phyloP scores from a whole-genome alignment of 2,888 invertebrate genomes.

The Trichogramma evanescens region DNA sequence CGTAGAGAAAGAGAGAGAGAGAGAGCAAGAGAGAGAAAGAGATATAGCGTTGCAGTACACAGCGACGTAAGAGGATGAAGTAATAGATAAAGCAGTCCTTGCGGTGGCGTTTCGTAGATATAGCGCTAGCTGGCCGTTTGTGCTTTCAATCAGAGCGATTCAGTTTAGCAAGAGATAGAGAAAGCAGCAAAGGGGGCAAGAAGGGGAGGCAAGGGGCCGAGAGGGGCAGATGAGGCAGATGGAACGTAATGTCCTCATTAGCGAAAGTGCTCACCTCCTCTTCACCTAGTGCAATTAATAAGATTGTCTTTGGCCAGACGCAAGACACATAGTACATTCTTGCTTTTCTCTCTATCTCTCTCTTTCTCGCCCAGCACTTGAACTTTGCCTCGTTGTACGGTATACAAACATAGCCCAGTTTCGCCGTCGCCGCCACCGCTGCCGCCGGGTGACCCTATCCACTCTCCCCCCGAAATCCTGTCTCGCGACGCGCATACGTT shows the following conservation, averaged over 20 bases:
- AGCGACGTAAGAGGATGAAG: neutral
- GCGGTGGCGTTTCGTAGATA: neutral
- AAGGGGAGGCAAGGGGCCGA: neutral
- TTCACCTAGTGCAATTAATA: slow-evolving; percentile 17
- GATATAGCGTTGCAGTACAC: neutral
- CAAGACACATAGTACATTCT: no score
- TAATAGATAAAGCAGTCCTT: neutral
- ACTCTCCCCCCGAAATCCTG: no score
- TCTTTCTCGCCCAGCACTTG: no score
- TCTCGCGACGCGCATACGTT: no score
- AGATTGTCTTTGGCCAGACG: slow-evolving; percentile 10
- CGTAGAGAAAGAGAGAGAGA: neutral
- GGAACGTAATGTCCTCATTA: slow-evolving; percentile 17
- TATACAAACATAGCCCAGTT: no score
- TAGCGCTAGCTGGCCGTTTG: slow-evolving; percentile 6
- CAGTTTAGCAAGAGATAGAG: neutral
- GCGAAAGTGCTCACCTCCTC: slow-evolving; percentile 7
- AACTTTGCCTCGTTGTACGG: no score
- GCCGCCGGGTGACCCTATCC: no score
- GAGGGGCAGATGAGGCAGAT: neutral
- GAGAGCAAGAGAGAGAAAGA: neutral
- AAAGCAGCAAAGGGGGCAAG: no score
- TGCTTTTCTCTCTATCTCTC: no score
- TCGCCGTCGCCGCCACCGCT: no score
- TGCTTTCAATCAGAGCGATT: slow-evolving; percentile 16